Evolutionary conservation across 2,113 vertebrate genomes (phyloP).

Genomic region (Tragelaphus scriptus): DNA sequence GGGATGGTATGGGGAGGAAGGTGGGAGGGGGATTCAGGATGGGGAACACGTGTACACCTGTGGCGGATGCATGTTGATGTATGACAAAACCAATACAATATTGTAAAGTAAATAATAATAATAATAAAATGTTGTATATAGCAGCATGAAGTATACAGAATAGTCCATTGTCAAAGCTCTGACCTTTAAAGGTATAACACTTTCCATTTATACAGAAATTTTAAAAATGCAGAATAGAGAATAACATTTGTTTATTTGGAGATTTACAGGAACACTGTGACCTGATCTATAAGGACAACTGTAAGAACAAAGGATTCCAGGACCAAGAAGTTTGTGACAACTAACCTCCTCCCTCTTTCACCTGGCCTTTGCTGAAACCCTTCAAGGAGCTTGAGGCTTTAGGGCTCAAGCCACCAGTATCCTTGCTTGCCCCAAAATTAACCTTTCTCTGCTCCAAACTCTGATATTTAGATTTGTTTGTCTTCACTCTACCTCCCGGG

Average conservation of each 20-base stretch:
- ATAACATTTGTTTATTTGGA: neutral
- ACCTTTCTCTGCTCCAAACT: neutral
- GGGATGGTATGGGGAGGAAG: too few relatives aligned
- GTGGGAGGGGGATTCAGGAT: too few relatives aligned
- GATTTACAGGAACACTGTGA: neutral
- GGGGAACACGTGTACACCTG: too few relatives aligned
- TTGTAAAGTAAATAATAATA: too few relatives aligned
- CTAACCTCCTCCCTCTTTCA: neutral
- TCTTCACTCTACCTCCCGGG: neutral
- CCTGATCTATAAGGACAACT: neutral
- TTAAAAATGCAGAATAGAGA: neutral
- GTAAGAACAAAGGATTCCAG: neutral
- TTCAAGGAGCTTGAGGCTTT: neutral
- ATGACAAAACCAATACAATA: too few relatives aligned
- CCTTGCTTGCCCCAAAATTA: neutral
- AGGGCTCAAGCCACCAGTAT: neutral
- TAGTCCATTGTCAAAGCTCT: neutral
- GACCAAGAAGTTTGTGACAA: neutral
- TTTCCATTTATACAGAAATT: neutral
- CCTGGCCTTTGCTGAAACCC: neutral
- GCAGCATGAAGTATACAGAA: neutral
- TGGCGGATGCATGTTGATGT: too few relatives aligned
- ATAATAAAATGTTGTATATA: neutral
- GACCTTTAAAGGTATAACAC: neutral
- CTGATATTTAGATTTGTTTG: neutral